Conservation (phyloP, 1,140 invertebrate species). For the Drosophila willistoni region DNA sequence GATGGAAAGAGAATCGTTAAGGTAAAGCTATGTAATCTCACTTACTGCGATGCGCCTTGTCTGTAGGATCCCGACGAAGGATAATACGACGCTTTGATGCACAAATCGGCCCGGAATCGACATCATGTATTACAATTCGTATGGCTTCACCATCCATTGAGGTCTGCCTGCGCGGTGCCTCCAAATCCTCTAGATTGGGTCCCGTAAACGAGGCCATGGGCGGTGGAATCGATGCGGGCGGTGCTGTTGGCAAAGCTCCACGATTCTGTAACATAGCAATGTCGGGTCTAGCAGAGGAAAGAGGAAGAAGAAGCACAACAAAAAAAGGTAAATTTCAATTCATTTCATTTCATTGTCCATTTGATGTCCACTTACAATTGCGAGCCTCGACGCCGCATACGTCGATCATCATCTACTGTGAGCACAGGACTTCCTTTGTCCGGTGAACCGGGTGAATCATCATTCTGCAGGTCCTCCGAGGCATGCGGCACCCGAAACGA, state of each 20-base stretch:
- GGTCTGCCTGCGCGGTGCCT: conserved; percentile 88
- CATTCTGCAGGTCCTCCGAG: conserved; percentile 84
- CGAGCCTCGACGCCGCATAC: conserved; percentile 89
- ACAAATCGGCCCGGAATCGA: conserved; percentile 88
- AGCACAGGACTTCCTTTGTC: conserved; percentile 84
- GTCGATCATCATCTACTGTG: conserved; percentile 88
- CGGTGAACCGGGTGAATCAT: conserved; percentile 84
- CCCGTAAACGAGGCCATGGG: conserved; percentile 84
- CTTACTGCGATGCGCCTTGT: conserved; percentile 94
- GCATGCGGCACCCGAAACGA: conserved; percentile 87
- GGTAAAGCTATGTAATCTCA: conserved; percentile 44
- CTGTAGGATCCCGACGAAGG: conserved; percentile 90
- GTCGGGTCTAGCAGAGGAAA: conserved; percentile 86
- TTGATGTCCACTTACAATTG: conserved; percentile 87
- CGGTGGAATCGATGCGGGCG: conserved; percentile 84
- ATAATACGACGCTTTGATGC: conserved; percentile 89
- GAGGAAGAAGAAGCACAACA: neutral
- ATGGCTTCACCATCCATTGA: conserved; percentile 95
- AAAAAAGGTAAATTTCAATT: neutral
- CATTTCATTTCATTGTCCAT: neutral
- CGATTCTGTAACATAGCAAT: conserved; percentile 88
- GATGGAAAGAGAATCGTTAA: conserved; percentile 29
- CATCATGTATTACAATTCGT: conserved; percentile 96
- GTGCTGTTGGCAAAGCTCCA: conserved; percentile 83
- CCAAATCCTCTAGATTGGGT: conserved; percentile 85